Evolutionary conservation across 2,113 vertebrate species (phyloP).

Genomic region (Anarhynchus alexandrinus): DNA sequence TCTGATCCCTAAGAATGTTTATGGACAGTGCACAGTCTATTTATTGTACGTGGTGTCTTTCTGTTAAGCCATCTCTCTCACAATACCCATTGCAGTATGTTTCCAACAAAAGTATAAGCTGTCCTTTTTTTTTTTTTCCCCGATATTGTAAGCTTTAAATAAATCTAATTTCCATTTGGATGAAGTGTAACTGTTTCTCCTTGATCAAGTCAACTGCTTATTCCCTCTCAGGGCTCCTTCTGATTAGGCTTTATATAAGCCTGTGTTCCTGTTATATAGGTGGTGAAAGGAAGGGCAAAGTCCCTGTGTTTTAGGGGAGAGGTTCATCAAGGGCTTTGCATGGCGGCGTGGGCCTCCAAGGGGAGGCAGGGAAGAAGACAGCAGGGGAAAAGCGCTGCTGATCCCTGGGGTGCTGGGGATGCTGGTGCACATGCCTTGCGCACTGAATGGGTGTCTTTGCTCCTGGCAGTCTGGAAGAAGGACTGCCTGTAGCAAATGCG

Average conservation of each 20-base stretch:
- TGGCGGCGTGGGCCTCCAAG: rapidly evolving
- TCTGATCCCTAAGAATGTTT: neutral
- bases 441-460: neutral
- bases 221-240: neutral
- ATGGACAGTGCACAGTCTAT: neutral
- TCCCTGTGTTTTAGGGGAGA: neutral
- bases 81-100: neutral
- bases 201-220: neutral
- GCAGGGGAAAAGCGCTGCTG: neutral
- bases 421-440: too few relatives aligned
- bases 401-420: neutral
- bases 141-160: neutral
- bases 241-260: neutral
- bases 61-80: neutral
- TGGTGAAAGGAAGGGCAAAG: neutral
- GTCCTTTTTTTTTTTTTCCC: neutral
- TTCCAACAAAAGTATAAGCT: neutral
- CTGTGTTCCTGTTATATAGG: neutral
- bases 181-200: neutral
- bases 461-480: neutral
- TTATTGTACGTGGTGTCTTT: neutral
- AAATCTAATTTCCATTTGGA: slow-evolving; percentile 2
- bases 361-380: neutral
- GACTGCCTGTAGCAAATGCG: neutral
- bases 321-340: neutral